Base-by-base conservation (phyloP, 2,888 invertebrate genomes). In the Himalopsyche anomala region DNA sequence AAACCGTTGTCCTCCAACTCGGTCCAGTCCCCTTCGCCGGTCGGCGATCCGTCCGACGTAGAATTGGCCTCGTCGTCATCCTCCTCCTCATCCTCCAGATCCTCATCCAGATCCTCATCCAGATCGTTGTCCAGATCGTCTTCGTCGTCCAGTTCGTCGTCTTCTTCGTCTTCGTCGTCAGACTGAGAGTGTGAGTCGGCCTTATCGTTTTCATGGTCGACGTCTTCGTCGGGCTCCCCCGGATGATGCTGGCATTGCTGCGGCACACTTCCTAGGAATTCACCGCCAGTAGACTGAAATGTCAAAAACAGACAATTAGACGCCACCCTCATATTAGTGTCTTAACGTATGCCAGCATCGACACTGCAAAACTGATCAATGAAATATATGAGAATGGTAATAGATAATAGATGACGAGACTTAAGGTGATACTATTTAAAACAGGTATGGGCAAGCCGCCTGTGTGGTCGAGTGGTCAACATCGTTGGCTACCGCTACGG, bases 21-120 rank as follows among this genome's bases (percentile, higher is more conserved):
- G 0, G 92, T 93, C 93, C 93, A 93, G 90, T 92, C 84, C 28
- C 92, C 93, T 89, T 92, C 92, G 2, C 92, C 92, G 89, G 92
- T 93, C 89, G 83, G 83, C 15, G 92, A 92, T 83, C 92, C 92
- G 89, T 93, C 93, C 4, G 92, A 92, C 85, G 92, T 92, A 90
- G 92, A 93, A 0, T 56, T 56, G 36, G 92, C 92, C 89, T 93
- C 93, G 3, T 91, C 91, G 87, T 92, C 92, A 9, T 92, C 93
- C 89, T 92, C 93, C 89, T 92, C 92, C 82, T 92, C 92, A 89
- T 93, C 93, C 4, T 92, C 92, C 89, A 28, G 28, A 28, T 93
- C 93, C 3, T 92, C 92, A 85, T 92, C 92, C 89, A 28, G 28
- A 28, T 93, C 93, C 3, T 92, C 92, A 85, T 92, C 92, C 40